Base-by-base conservation (phyloP, 1,140 invertebrate species). In the Pemphigus obesinymphae region DNA sequence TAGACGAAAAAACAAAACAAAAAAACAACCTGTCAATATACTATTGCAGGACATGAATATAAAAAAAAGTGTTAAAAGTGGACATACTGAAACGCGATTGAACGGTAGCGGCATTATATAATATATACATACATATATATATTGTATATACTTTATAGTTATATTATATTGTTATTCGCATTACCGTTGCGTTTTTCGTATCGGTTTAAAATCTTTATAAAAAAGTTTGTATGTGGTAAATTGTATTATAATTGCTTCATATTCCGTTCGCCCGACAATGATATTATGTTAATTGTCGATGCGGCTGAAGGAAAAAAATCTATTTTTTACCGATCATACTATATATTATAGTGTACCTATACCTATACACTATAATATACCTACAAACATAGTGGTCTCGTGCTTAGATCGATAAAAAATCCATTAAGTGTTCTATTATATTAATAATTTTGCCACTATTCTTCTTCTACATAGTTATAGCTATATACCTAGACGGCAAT, bases 11-110 rank as follows among this genome's bases (percentile, higher is more conserved):
- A 63, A 63, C n/a, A 45, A 40, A 40, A 5, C 37, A 40, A 3
- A 70, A 72, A 72, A 31, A n/a, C n/a, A n/a, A 73, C 26, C 70
- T 73, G 70, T 73, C 70, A 73, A 73, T 34, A 73, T 10, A 50
- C 8, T 48, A 17, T 50, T 73, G n/a, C n/a, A n/a, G 26, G 70
- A 50, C 17, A 73, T 26, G 26, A 20, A 31, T 50, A 37, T 50
- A 50, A 70, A 23, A 73, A 70, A 40, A 72, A 6, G 68, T 17
- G 23, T 48, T 72, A 29, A 45, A 31, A 73, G 45, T 31, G 43
- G 43, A 31, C 7, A 26, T n/a, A n/a, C n/a, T n/a, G 45, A 73
- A 63, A 63, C 61, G 34, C 29, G 34, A 63, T 63, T 63, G 5
- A 6, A 63, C 17, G 5, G 45, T 48, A 70, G 37, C 20, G 7